Evolutionary conservation across 2,797 vertebrate genomes (phyloP), one percentile per base, ranked within the genome.

Genomic region (Crenuchus spilurus): DNA sequence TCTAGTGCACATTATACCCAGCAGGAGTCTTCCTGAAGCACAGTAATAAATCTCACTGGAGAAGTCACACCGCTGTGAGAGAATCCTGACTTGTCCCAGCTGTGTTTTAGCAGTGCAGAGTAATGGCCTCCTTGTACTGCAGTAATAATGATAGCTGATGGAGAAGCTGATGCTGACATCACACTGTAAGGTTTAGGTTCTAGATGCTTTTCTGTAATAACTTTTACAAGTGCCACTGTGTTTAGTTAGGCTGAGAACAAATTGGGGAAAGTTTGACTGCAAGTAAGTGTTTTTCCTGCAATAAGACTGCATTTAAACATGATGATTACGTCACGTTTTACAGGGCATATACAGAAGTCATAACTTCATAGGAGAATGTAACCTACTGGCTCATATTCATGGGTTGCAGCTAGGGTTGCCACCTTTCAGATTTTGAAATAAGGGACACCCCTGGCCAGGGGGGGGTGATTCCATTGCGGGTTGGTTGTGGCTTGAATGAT

Each of bases 31-130:
- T 55, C 60, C 46, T 49, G 16, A 31, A 76, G 39, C 61, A 18
- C 64, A 35, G 48, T 46, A 49, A 77, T 74, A 55, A 62, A 66
- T n/a, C 48, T 67, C 30, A 8, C 8, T 18, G 16, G 28, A 41
- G 61, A 33, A 31, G 35, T 22, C 58, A 28, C 31, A 16, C n/a
- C 10, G 64, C 68, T 37, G 33, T 3, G 22, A 35, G 33, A 22
- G 28, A 16, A 16, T 54, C 26, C 58, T 75, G 35, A 72, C 28
- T 24, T 2, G n/a, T 24, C 39, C 5, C 18, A 52, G 44, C 64
- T 35, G 54, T 6, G 26, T 26, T 70, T 65, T 10, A 65, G 10
- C 7, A 10, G 18, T 2, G 39, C 28, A 10, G 18, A 24, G 46
- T 24, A 0, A 8, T 22, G 7, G 18, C 2, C 46, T 49, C 18